Evolutionary conservation across 2,797 vertebrate genomes (phyloP), one percentile per base, ranked within the genome.

Genomic region (Acridotheres tristis): DNA sequence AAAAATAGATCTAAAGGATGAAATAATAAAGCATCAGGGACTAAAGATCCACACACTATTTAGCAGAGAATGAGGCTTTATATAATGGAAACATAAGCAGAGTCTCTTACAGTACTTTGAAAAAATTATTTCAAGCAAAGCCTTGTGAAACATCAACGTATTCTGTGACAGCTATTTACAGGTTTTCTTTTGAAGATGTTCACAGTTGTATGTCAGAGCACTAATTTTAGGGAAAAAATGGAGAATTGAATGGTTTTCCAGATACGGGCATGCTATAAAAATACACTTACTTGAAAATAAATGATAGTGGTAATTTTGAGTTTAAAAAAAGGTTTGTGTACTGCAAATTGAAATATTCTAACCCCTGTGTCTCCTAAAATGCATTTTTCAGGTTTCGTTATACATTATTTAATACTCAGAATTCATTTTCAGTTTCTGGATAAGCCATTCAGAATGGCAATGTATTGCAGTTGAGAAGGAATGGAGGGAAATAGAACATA

Each of bases 1-100:
- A 94, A 95, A 97, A 97, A 94, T 76, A 94, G 67, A 96, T 93
- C 71, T 55, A 90, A 76, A 84, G 45, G 89, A 91, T 89, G 72
- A 97, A 96, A 97, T 94, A 96, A 96, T 93, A 96, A 80, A 95
- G 76, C 87, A 93, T 72, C 45, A 83, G 59, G 67, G 75, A 92
- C 36, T 96, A 96, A 71, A 95, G 85, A 95, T 63, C 40, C 43
- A 93, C 85, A 93, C n/a, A 55, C 58, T 94, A 71, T 97, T 97
- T 96, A 96, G 69, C 86, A 97, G 73, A 95, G 77, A 96, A 97
- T 87, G 61, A 87, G 50, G 21, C 26, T 91, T 13, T 54, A 51
- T 94, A 78, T 86, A 97, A 97, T 61, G 50, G 79, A 94, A 95
- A 95, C 87, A 73, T 84, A 94, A 96, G 92, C 38, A 83, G 63